Conservation (phyloP, 2,888 invertebrate species). For the Dorcus parallelipipedus region DNA sequence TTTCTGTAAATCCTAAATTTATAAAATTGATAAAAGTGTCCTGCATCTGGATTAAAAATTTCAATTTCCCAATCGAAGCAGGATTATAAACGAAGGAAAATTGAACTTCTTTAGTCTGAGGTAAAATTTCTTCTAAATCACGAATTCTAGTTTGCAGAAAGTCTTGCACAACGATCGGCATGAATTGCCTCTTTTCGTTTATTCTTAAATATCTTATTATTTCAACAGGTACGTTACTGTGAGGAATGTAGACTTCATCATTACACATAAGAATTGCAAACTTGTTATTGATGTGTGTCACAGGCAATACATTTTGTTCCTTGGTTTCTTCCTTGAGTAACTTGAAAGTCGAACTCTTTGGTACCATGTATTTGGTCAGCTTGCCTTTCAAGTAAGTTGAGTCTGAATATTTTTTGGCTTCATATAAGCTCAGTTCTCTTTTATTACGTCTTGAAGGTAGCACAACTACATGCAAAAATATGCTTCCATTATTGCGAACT, state of each 20-base stretch:
- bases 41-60: constrained; percentile 75
- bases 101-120: constrained; percentile 59
- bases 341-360: constrained; percentile 72
- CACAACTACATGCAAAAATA: constrained; percentile 73
- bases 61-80: constrained; percentile 73
- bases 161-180: constrained; percentile 83
- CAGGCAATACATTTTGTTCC: constrained; percentile 50
- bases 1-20: constrained; percentile 81
- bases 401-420: constrained; percentile 58
- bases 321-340: constrained; percentile 56
- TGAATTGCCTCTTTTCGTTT: constrained; percentile 60
- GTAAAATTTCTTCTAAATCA: constrained; percentile 67
- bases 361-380: constrained; percentile 71
- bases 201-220: constrained; percentile 52
- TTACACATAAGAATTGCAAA: constrained; percentile 75
- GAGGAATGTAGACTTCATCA: constrained; percentile 52
- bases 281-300: constrained; percentile 71
- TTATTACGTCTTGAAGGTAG: constrained; percentile 57
- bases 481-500: constrained; percentile 79
- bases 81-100: constrained; percentile 71
- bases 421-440: constrained; percentile 55
- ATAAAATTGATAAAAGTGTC: constrained; percentile 68
- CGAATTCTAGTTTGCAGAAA: constrained; percentile 75
- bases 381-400: constrained; percentile 62
- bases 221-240: constrained; percentile 39